Base-by-base conservation (phyloP, 2,113 vertebrate species). In the Lagopus leucura region DNA sequence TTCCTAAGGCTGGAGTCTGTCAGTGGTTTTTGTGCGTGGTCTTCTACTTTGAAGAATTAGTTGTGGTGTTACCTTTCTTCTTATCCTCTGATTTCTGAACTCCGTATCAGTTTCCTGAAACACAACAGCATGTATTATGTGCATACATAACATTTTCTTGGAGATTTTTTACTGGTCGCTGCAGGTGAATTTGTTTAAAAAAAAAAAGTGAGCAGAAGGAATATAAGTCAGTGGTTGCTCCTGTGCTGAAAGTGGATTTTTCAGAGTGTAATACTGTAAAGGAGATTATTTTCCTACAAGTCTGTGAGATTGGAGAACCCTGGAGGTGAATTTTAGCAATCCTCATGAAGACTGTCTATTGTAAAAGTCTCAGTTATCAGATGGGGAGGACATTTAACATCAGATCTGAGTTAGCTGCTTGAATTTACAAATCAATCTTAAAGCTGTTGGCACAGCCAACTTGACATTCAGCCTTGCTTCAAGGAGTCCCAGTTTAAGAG, bases 131-230 rank as follows among this genome's bases (percentile, higher is more conserved):
- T 25, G 14, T 61, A 28, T 85, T 40, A 28, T 1, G 2, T 83
- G 55, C 40, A 25, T 75, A 22, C 8, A 20, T 28, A 55, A 40
- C 20, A 54, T 86, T 88, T 65, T 52, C 42, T 60, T 22, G 42
- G 55, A 88, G 61, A 60, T 64, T 58, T 83, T 10, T 64, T 73
- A 36, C 27, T 80, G 64, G 36, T 70, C 47, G 52, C 79, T 86
- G 85, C 75, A 90, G 72, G 72, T 94, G 82, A 73, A 94, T 91
- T 92, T 82, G n/a, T 71, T 85, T 76, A 42, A 85, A 50, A 79
- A 67, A 92, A 94, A 67, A 92, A 94, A n/a, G 45, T 78, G 92
- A 84, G 65, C 52, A 64, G 34, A 50, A 8, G 25, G 45, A 66
- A n/a, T 60, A 1, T 45, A 82, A 76, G 36, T 88, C 64, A 77